A percentile compares a stretch with the other conserved stretches of the same genome.
These are phyloP conservation scores for Hecatera dysodea DNA, from an alignment of 2,888 invertebrate species.

Conservation along the genomic window DNA sequence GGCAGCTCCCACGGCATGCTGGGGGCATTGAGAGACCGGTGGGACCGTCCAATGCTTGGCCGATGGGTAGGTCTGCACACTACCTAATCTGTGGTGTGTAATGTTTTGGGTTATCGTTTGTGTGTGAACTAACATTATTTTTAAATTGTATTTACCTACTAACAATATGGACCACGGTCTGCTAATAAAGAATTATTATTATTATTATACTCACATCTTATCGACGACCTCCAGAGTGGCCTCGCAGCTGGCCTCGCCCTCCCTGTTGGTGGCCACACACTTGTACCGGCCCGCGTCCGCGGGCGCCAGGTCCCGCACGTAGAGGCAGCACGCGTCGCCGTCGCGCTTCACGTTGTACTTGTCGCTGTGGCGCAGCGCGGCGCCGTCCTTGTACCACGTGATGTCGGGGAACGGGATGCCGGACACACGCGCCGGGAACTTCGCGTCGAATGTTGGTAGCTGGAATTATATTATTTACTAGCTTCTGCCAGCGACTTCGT, in stretches of 20 bases:
- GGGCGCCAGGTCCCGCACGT: conserved; percentile 92
- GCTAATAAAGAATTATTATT: no score
- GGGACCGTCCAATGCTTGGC: no score
- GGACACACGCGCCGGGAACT: conserved; percentile 95
- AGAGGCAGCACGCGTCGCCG: conserved; percentile 95
- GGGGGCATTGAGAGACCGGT: no score
- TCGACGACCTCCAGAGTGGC: conserved; percentile 95
- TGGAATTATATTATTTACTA: no score
- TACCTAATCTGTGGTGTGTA: no score
- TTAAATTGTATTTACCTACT: no score
- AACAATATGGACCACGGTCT: no score
- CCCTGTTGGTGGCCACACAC: conserved; percentile 95
- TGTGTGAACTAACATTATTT: no score
- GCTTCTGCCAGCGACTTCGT: no score
- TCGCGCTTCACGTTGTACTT: conserved; percentile 94
- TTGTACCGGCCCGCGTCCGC: conserved; percentile 94
- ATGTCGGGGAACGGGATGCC: conserved; percentile 96
- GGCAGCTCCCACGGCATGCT: no score
- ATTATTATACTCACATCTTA: conserved; percentile 94
- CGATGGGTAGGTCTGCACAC: no score
- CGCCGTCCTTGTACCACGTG: conserved; percentile 96
- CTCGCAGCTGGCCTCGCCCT: conserved; percentile 94
- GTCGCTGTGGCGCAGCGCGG: conserved; percentile 92
- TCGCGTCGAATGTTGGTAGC: conserved; percentile 95
- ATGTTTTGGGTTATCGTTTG: no score